Evolutionary conservation across 2,888 invertebrate genomes (phyloP).

Genomic region (Mycalesis mineus): DNA sequence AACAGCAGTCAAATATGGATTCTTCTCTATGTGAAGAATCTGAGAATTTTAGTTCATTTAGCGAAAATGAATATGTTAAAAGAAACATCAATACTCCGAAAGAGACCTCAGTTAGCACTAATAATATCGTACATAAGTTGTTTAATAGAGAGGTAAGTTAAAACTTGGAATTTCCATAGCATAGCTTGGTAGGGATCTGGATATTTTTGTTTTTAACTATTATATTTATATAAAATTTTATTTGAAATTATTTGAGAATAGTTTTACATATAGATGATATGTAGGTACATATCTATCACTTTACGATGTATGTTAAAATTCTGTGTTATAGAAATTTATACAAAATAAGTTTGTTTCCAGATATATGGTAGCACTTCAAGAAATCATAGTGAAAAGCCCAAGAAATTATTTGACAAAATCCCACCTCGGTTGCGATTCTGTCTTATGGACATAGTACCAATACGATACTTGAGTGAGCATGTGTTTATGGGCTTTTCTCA

Average conservation of each 20-base stretch:
- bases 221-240: constrained; percentile 11
- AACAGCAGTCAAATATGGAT: constrained; percentile 73
- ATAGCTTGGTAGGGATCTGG: constrained; percentile 17
- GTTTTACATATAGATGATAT: not conserved
- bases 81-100: constrained; percentile 44
- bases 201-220: constrained; percentile 24
- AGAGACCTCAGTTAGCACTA: constrained; percentile 47
- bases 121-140: constrained; percentile 73
- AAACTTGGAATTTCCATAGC: constrained; percentile 31
- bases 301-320: not conserved
- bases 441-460: constrained; percentile 80
- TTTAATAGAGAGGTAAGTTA: constrained; percentile 80
- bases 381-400: constrained; percentile 59
- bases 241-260: constrained; percentile 7
- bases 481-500: constrained; percentile 97
- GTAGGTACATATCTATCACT: not conserved
- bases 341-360: constrained; percentile 44
- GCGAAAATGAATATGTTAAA: constrained; percentile 49
- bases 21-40: constrained; percentile 53
- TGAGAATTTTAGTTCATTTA: constrained; percentile 50
- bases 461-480: constrained; percentile 82
- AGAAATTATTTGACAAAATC: constrained; percentile 74
- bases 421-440: constrained; percentile 79
- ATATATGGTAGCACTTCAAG: constrained; percentile 73
- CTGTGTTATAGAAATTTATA: not conserved